Evolutionary conservation across 2,113 vertebrate species (phyloP).

Genomic region (Eupsittula cactorum): DNA sequence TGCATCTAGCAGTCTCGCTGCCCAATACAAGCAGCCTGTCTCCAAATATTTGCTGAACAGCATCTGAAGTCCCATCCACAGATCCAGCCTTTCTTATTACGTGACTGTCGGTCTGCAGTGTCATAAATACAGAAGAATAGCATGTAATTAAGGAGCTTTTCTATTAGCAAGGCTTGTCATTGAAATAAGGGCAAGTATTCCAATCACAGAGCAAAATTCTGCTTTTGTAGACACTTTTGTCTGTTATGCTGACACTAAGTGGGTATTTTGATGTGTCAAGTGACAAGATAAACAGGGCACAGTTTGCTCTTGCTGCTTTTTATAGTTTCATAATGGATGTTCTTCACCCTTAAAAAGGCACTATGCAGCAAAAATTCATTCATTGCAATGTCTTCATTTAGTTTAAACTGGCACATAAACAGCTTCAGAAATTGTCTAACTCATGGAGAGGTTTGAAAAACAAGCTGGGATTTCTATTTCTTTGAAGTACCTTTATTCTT

Average conservation of each 20-base stretch:
- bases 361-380: background rate
- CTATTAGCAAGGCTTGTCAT: background rate
- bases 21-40: background rate
- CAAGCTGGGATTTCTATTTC: background rate
- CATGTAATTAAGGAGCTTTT: background rate
- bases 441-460: background rate
- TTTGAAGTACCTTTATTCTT: background rate
- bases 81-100: background rate
- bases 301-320: conserved; percentile 24
- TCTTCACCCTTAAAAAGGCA: background rate
- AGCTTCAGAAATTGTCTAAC: background rate
- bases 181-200: conserved; percentile 17
- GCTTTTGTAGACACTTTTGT: conserved; percentile 1
- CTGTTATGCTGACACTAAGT: conserved; percentile 16
- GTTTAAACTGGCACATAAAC: background rate
- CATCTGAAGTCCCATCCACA: background rate
- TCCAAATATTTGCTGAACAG: background rate
- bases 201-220: background rate
- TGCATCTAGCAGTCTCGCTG: background rate
- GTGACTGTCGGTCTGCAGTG: background rate
- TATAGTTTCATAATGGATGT: background rate
- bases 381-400: background rate
- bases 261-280: conserved; percentile 33
- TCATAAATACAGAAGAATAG: background rate
- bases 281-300: conserved; percentile 14